These are phyloP conservation scores for Hydra vulgaris DNA, from an alignment of 30 jellyfish, hydroid and myxozoan species.

Conservation along the genomic window DNA sequence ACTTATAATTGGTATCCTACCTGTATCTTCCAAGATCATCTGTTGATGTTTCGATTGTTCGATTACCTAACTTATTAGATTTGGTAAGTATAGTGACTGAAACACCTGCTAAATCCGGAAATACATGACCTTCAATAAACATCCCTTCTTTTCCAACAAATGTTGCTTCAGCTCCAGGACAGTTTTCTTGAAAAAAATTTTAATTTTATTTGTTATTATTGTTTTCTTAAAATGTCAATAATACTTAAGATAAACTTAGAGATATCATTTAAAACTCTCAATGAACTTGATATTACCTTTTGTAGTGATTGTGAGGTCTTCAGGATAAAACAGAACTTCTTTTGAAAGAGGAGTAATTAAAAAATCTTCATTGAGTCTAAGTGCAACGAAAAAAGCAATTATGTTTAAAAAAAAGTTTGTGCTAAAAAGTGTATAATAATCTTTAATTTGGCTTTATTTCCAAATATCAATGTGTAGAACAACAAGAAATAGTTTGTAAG, in stretches of 20 bases:
- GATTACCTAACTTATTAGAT: constrained; percentile 39
- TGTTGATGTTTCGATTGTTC: constrained; percentile 33
- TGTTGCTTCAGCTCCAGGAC: constrained; percentile 76
- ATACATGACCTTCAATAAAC: constrained; percentile 56
- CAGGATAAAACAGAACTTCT: constrained; percentile 70
- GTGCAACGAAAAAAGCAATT: not conserved
- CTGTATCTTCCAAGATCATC: constrained; percentile 65
- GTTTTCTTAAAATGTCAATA: no score
- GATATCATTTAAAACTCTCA: no score
- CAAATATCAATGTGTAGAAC: no score
- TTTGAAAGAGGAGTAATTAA: constrained; percentile 57
- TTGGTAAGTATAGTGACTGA: constrained; percentile 43
- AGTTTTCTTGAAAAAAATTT: constrained; percentile 25
- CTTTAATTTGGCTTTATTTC: no score
- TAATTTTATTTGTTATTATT: no score
- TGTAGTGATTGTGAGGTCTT: constrained; percentile 16
- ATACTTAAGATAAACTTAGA: no score
- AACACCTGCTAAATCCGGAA: constrained; percentile 71
- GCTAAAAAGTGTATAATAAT: no score
- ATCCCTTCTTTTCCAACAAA: constrained; percentile 86
- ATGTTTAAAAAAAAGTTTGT: not conserved
- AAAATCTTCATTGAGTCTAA: constrained; percentile 54
- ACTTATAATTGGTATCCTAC: not conserved
- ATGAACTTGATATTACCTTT: constrained; percentile 32
- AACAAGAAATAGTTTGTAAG: no score